These are phyloP conservation scores for Xestia xanthographa DNA, from an alignment of 2,888 invertebrate genomes.

Conservation along the genomic window DNA sequence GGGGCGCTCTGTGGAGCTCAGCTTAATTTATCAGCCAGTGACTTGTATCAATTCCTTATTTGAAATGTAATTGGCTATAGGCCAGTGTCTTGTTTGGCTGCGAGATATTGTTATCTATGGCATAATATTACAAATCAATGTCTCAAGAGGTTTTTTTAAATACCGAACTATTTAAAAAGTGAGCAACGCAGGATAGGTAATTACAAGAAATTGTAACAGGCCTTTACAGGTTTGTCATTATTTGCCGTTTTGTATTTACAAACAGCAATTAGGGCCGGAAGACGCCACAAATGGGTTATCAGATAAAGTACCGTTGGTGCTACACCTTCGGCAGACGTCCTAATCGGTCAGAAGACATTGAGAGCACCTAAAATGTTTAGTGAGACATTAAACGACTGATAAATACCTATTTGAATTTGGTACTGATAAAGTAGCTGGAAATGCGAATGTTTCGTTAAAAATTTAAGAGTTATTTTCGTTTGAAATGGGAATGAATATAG, in stretches of 20 bases:
- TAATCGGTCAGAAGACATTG: constrained; percentile 71
- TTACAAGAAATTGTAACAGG: constrained; percentile 48
- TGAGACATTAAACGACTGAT: constrained; percentile 48
- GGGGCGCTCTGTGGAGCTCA: constrained; percentile 44
- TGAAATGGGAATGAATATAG: constrained; percentile 2
- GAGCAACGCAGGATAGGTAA: constrained; percentile 23
- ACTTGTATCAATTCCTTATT: constrained; percentile 52
- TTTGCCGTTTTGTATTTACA: constrained; percentile 79
- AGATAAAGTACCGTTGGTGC: constrained; percentile 78
- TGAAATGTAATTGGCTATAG: constrained; percentile 48
- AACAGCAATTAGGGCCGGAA: constrained; percentile 81
- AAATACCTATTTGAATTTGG: constrained; percentile 53
- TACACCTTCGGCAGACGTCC: constrained; percentile 73
- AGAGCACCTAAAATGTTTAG: constrained; percentile 56
- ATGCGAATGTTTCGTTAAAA: constrained; percentile 7
- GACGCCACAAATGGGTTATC: constrained; percentile 75
- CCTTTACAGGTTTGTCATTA: constrained; percentile 59
- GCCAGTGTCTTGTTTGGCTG: constrained; percentile 22
- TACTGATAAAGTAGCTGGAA: constrained; percentile 36
- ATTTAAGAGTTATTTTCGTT: constrained; percentile 5
- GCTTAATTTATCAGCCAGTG: constrained; percentile 53
- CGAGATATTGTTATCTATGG: constrained; percentile 36
- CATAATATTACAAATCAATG: not conserved
- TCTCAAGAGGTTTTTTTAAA: not conserved
- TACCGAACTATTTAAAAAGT: not conserved